phyloP scores from a whole-genome alignment of 2,113 vertebrate species.

The Tachysurus fulvidraco region DNA sequence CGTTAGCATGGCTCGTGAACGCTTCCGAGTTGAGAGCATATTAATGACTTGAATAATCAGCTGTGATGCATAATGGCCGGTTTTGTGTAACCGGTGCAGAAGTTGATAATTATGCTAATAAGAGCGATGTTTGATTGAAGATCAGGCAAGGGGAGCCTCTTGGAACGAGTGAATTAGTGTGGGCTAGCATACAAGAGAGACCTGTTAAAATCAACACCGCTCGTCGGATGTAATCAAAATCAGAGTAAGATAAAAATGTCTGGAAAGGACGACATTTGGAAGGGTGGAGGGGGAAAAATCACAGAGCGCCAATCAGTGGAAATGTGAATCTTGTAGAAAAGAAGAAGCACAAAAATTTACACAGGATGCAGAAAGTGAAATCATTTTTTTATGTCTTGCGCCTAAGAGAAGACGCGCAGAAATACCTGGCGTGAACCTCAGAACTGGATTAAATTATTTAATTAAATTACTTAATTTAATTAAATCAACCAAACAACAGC shows the following conservation, averaged over 20 bases:
- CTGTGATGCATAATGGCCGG: background rate
- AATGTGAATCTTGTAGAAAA: background rate
- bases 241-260: constrained; percentile 32
- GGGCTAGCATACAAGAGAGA: constrained; percentile 61
- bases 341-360: background rate
- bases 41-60: constrained; percentile 29
- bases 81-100: constrained; percentile 10
- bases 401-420: background rate
- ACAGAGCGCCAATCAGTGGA: background rate
- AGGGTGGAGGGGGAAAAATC: background rate
- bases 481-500: background rate
- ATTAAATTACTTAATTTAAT: too few relatives aligned
- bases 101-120: constrained; percentile 49
- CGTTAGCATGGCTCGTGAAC: background rate
- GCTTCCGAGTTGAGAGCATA: constrained; percentile 20
- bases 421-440: background rate
- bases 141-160: constrained; percentile 19
- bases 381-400: background rate
- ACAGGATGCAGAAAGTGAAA: background rate
- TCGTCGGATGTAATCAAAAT: constrained; percentile 61
- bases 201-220: constrained; percentile 62
- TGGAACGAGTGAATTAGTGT: constrained; percentile 52
- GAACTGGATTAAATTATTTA: background rate
- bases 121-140: constrained; percentile 52
- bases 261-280: background rate